phyloP scores from a whole-genome alignment of 2,113 vertebrate species.

The Antidorcas marsupialis region DNA sequence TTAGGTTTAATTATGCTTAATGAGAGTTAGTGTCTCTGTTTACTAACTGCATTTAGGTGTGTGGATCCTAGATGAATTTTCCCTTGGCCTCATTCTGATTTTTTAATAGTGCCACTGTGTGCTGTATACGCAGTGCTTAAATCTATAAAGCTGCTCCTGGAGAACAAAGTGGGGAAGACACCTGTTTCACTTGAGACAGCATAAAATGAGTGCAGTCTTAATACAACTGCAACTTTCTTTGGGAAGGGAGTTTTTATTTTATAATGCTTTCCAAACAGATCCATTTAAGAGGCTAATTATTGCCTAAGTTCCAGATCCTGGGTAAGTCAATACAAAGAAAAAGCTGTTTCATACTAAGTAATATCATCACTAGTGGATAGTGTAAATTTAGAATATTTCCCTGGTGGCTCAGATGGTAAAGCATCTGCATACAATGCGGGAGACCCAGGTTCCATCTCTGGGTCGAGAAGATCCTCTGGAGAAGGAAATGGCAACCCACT shows the following conservation, averaged over 20 bases:
- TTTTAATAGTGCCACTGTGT: conserved; percentile 73
- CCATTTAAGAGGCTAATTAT: conserved; percentile 11
- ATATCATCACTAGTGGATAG: not conserved
- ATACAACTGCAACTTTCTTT: conserved; percentile 61
- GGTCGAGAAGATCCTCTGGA: too few relatives aligned
- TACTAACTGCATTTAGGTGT: conserved; percentile 81
- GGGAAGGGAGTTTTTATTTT: conserved; percentile 43
- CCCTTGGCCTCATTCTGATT: conserved; percentile 74
- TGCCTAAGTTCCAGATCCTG: conserved; percentile 27
- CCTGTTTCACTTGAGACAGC: conserved; percentile 67
- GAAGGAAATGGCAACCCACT: too few relatives aligned
- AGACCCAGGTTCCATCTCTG: too few relatives aligned
- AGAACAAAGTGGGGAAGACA: conserved; percentile 71
- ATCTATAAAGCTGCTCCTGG: conserved; percentile 70
- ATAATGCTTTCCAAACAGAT: conserved; percentile 58
- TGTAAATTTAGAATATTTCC: not conserved
- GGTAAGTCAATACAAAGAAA: not conserved
- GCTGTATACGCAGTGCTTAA: conserved; percentile 62
- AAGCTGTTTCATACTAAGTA: not conserved
- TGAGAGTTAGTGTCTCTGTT: conserved; percentile 80
- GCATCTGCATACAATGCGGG: too few relatives aligned
- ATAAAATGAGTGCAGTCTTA: conserved; percentile 41
- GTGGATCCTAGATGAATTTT: conserved; percentile 76
- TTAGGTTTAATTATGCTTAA: conserved; percentile 86
- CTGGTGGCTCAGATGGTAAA: too few relatives aligned